Conservation (phyloP, 2,888 invertebrate species). For the Onthophagus sagittarius region DNA sequence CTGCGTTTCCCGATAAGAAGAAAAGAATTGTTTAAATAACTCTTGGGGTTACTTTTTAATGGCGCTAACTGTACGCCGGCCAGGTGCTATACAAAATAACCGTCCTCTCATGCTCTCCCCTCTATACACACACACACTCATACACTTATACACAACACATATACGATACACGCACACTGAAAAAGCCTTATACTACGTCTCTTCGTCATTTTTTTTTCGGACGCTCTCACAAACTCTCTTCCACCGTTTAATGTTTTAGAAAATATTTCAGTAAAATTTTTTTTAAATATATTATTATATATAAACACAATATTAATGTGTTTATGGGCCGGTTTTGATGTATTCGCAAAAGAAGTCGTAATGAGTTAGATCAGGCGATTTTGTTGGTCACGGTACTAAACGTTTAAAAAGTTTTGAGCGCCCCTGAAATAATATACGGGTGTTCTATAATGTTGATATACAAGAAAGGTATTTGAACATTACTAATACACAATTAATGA, state of each 20-base stretch:
- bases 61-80: constrained; percentile 38
- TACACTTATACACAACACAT: background rate
- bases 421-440: too few species aligned
- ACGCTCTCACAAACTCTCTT: background rate
- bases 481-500: too few species aligned
- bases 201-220: background rate
- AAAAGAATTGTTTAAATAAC: constrained; percentile 15
- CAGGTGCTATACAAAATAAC: constrained; percentile 45
- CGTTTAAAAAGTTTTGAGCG: too few species aligned
- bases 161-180: constrained; percentile 32
- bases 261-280: background rate
- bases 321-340: too few species aligned
- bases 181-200: constrained; percentile 12
- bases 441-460: too few species aligned
- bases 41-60: constrained; percentile 35
- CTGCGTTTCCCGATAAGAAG: constrained; percentile 11
- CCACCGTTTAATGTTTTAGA: background rate
- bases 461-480: too few species aligned
- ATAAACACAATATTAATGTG: too few species aligned
- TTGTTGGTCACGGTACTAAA: too few species aligned
- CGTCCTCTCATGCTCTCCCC: constrained; percentile 35
- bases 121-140: constrained; percentile 32
- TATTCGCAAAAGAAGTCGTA: too few species aligned
- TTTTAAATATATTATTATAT: too few species aligned
- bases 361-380: too few species aligned